Conservation (phyloP, 2,113 vertebrate species). For the Cyanoramphus novaezelandiae region DNA sequence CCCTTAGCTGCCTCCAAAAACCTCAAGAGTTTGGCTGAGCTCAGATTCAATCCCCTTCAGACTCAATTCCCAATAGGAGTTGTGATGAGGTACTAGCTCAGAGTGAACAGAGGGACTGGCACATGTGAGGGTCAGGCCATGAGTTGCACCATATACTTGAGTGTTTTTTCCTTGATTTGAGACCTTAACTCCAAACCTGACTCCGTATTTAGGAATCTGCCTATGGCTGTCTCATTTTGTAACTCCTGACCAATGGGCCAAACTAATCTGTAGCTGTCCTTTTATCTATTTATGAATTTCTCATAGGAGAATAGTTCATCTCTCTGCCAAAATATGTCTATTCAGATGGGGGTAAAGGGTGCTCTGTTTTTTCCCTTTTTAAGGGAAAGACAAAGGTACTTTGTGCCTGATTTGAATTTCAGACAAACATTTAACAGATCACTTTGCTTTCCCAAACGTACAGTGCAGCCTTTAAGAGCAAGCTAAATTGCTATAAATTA, state of each 20-base stretch:
- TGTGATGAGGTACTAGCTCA: neutral
- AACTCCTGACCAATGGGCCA: neutral
- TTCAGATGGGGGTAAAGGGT: neutral
- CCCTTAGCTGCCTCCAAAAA: neutral
- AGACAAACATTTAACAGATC: slow-evolving; percentile 59
- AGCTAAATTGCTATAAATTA: slow-evolving; percentile 72
- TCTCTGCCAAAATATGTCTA: neutral
- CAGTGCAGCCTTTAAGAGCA: slow-evolving; percentile 42
- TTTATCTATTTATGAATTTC: neutral
- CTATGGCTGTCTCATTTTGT: neutral
- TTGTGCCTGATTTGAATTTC: slow-evolving; percentile 52
- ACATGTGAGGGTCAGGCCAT: neutral
- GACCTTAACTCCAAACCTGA: neutral
- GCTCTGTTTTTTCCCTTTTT: neutral
- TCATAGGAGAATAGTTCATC: neutral
- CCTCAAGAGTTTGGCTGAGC: neutral
- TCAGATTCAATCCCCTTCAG: neutral
- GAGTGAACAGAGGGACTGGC: neutral
- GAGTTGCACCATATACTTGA: too few species aligned
- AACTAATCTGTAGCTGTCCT: neutral
- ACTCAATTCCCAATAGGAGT: neutral
- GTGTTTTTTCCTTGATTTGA: neutral
- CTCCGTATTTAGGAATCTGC: neutral
- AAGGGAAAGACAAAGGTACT: slow-evolving; percentile 8
- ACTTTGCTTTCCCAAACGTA: slow-evolving; percentile 33